Evolutionary conservation across 2,113 vertebrate genomes (phyloP), one percentile per base, ranked within the genome.

Genomic region (Muntiacus reevesi): DNA sequence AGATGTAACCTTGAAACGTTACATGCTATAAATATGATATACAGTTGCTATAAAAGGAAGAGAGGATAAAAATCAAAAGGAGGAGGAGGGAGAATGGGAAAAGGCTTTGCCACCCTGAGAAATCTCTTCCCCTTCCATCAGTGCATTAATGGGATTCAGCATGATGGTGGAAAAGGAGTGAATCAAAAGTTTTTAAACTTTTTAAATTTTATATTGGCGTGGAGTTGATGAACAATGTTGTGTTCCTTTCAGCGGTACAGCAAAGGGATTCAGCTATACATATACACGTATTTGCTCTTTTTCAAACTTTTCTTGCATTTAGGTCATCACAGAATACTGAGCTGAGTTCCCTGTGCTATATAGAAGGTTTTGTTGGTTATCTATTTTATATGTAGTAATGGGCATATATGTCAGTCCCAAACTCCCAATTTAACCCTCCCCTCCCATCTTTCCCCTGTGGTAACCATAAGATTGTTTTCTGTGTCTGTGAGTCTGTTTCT

Each of bases 101-200:
- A 27, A 3, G 0, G 9, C 19, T 36, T 9, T 16, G 25, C 43
- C 6, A 59, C 78, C 10, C 67, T 10, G 14, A 6, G 64, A 79
- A 30, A 17, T 28, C 28, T 2, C 36, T 7, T 0, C 33, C 9
- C 10, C 28, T 9, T 6, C 59, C 4, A 7, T 15, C 59, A 6
- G 64, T 7, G 21, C 4, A 0, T 5, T 4, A 12, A 25, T 14
- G 14, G 52, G 52, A 3, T 50, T 59, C 8, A 0, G 27, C 4
- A 0, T 3, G 11, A 5, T 1, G 47, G 12, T 1, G 0, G 40
- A 25, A 16, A 54, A 8, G 4, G 7, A 7, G 15, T 33, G 45
- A 30, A 28, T 9, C 25, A 4, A 36, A 9, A 36, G n/a, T 0
- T 23, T 52, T 0, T 4, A 81, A 19, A 33, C 12, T 2, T 52